phyloP scores from a whole-genome alignment of 2,797 vertebrate species.

The Sebastes diploproa region DNA sequence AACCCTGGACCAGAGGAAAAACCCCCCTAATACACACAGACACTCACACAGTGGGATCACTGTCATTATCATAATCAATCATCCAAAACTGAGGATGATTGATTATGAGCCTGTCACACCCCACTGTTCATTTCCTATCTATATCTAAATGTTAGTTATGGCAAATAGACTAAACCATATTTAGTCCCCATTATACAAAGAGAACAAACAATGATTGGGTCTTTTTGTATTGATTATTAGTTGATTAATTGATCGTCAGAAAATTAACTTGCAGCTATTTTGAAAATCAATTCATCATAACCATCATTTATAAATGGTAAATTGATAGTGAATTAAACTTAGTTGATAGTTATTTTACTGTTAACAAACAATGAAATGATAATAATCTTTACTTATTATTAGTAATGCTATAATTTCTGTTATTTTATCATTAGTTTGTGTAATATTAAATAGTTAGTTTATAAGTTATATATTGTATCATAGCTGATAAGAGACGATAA shows the following conservation, averaged over 20 bases:
- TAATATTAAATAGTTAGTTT: too few species aligned
- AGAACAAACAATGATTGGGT: not conserved
- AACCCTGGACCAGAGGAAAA: not conserved
- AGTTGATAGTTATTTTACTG: too few species aligned
- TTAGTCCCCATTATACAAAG: not conserved
- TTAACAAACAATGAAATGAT: too few species aligned
- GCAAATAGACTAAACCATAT: not conserved
- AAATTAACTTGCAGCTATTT: not conserved
- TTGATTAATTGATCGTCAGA: not conserved
- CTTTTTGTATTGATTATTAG: not conserved
- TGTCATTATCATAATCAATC: slow-evolving; percentile 53
- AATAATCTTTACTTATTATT: too few species aligned
- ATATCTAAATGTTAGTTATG: not conserved
- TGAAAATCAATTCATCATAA: not conserved
- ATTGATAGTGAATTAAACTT: too few species aligned
- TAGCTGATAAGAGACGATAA: too few species aligned
- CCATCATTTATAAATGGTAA: too few species aligned
- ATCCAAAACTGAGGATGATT: slow-evolving; percentile 23
- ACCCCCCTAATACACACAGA: not conserved
- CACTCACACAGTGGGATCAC: not conserved
- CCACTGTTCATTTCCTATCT: not conserved
- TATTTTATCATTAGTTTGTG: too few species aligned
- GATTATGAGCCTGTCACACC: slow-evolving; percentile 35
- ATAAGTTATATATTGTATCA: too few species aligned
- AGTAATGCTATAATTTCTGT: too few species aligned